These are phyloP conservation scores for Sycon ciliatum DNA, from an alignment of 37 sponge, comb jelly and placozoan species.

Conservation along the genomic window DNA sequence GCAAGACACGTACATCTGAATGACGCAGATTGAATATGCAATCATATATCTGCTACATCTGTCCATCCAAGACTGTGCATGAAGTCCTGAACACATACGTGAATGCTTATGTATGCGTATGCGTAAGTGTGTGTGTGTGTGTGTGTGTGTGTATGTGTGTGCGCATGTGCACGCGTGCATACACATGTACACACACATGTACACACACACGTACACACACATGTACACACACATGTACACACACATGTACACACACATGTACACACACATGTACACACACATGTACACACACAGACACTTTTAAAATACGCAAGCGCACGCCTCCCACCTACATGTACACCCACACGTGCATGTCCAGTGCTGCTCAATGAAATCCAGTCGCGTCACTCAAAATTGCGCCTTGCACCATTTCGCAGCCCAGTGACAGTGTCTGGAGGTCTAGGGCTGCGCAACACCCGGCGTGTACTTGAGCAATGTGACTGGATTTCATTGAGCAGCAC, in stretches of 20 bases:
- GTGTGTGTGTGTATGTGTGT: conserved; percentile 1
- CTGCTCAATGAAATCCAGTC: too few relatives aligned
- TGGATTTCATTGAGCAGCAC: too few relatives aligned
- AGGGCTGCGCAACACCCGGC: too few relatives aligned
- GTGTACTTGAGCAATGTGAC: too few relatives aligned
- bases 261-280: not conserved
- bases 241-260: not conserved
- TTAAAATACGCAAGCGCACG: not conserved
- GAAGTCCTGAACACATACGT: not conserved
- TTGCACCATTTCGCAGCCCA: too few relatives aligned
- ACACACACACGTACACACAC: not conserved
- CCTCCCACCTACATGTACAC: too few relatives aligned
- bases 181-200: not conserved
- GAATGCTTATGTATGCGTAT: not conserved
- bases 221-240: not conserved
- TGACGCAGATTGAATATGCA: too few relatives aligned
- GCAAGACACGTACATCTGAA: too few relatives aligned
- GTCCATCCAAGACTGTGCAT: not conserved
- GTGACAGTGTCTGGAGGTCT: too few relatives aligned
- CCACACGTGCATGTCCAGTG: too few relatives aligned
- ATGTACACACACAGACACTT: not conserved
- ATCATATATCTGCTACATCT: too few relatives aligned
- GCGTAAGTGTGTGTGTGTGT: not conserved
- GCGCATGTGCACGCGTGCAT: not conserved
- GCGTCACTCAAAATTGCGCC: too few relatives aligned